Evolutionary conservation across 2,888 invertebrate species (phyloP).

Genomic region (Mactromeris polynyma): DNA sequence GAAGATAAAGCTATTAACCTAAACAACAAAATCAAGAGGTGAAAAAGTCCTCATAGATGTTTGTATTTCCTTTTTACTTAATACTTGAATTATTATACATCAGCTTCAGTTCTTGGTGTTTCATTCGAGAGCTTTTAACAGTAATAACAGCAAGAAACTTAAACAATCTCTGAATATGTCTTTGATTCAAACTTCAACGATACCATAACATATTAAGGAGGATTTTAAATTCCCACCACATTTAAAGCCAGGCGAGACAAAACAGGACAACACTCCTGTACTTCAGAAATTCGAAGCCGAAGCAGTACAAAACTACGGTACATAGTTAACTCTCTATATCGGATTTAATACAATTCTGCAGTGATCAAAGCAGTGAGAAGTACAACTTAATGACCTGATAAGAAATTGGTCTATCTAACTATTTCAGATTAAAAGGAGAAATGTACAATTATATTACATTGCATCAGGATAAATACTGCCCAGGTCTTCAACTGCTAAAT

Average conservation of each 20-base stretch:
- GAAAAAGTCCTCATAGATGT: neutral
- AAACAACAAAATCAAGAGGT: neutral
- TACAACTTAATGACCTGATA: constrained; percentile 25
- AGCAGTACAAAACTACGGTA: neutral
- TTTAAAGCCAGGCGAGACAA: constrained; percentile 29
- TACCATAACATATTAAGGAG: neutral
- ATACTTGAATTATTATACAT: neutral
- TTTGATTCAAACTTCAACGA: neutral
- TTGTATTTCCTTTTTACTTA: neutral
- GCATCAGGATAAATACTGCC: constrained; percentile 4
- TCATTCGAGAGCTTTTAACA: too few relatives aligned
- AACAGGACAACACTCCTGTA: neutral
- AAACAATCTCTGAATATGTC: too few relatives aligned
- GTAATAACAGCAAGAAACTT: too few relatives aligned
- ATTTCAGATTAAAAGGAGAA: constrained; percentile 1
- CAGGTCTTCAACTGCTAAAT: neutral
- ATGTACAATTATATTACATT: constrained; percentile 15
- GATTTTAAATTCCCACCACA: neutral
- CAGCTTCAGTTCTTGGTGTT: neutral
- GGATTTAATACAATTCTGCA: neutral
- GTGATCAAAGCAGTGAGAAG: neutral
- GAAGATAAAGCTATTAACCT: neutral
- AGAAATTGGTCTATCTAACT: constrained; percentile 36
- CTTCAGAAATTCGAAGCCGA: neutral
- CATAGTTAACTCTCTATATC: neutral